Evolutionary conservation across 2,797 vertebrate genomes (phyloP).

Genomic region (Poeciliopsis gracilis): DNA sequence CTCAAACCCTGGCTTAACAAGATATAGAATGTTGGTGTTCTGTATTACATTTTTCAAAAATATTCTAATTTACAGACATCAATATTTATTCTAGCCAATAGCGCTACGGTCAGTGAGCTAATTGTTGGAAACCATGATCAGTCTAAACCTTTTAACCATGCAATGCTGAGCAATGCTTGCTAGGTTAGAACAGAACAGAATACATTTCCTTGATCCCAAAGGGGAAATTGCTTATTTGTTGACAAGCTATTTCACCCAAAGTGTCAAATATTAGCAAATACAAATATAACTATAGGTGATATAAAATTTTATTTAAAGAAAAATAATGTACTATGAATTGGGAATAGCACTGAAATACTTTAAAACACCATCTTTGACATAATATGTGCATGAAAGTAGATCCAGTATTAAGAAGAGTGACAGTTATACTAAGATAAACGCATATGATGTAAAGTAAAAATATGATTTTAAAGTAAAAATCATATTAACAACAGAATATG

Average conservation of each 20-base stretch:
- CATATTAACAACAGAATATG: neutral
- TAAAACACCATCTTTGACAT: neutral
- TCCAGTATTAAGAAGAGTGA: neutral
- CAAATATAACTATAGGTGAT: too few relatives aligned
- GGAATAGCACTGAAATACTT: neutral
- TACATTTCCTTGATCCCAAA: too few relatives aligned
- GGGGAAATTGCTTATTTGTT: too few relatives aligned
- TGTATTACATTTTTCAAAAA: neutral
- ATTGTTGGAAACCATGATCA: neutral
- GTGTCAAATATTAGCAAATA: too few relatives aligned
- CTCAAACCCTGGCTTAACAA: neutral
- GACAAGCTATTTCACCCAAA: too few relatives aligned
- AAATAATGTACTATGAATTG: neutral
- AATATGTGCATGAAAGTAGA: neutral
- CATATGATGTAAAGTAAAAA: neutral
- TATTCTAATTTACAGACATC: neutral
- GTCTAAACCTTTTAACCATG: neutral
- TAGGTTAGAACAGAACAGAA: too few relatives aligned
- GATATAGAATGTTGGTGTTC: neutral
- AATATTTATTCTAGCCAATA: neutral
- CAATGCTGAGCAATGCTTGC: neutral
- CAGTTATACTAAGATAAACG: neutral
- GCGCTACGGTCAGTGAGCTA: too few relatives aligned
- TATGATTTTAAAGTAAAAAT: neutral
- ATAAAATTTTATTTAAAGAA: too few relatives aligned